Percentiles rank a stretch among this genome's conserved stretches.
These are phyloP conservation scores for Ametastegia equiseti DNA, from an alignment of 2,888 invertebrate genomes.

Conservation along the genomic window DNA sequence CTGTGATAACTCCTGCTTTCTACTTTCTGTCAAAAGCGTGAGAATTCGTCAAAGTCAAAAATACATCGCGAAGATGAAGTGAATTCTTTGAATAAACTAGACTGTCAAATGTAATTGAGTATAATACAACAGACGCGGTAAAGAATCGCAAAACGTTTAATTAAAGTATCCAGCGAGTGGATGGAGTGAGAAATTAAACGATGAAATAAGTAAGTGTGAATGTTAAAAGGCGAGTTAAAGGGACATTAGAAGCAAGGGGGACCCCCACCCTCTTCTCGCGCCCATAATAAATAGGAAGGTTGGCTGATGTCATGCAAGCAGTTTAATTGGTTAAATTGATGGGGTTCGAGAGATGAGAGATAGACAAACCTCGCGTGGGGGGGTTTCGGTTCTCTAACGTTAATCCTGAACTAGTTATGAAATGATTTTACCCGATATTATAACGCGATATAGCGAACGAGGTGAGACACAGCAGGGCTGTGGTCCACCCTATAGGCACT, in stretches of 20 bases:
- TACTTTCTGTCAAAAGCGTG: too few relatives aligned
- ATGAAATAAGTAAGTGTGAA: not conserved
- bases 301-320: slow-evolving; percentile 68
- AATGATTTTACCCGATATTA: not conserved
- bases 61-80: too few relatives aligned
- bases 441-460: not conserved
- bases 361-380: not conserved
- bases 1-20: too few relatives aligned
- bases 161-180: not conserved
- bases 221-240: slow-evolving; percentile 42
- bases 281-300: slow-evolving; percentile 66
- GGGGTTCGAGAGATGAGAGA: slow-evolving; percentile 61
- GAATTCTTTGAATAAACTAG: not conserved
- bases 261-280: slow-evolving; percentile 55
- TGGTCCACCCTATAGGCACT: slow-evolving; percentile 53
- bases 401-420: not conserved
- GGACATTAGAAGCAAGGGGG: slow-evolving; percentile 52
- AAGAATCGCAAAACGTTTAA: not conserved
- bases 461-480: slow-evolving; percentile 39
- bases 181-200: not conserved
- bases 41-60: too few relatives aligned
- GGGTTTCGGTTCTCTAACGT: not conserved
- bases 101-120: not conserved
- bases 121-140: not conserved
- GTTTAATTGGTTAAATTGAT: slow-evolving; percentile 68